phyloP scores from a whole-genome alignment of 2,888 invertebrate species.

The Hyalella azteca region DNA sequence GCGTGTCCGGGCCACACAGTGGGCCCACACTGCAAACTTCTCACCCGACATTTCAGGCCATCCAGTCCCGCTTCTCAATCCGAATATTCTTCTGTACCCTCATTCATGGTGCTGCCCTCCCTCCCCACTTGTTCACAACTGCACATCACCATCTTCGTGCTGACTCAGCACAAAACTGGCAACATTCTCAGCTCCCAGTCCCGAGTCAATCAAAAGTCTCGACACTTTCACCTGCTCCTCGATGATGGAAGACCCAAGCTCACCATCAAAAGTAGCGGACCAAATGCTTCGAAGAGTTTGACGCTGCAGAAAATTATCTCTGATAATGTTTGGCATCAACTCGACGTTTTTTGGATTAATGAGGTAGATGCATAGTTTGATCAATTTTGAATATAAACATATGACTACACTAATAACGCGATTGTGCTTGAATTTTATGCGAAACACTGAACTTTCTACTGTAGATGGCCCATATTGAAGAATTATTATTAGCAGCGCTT shows the following conservation, averaged over 20 bases:
- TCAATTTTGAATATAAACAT: no score
- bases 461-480: no score
- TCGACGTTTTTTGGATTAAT: constrained; percentile 75
- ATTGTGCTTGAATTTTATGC: no score
- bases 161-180: constrained; percentile 66
- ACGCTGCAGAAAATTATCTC: constrained; percentile 67
- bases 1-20: constrained; percentile 79
- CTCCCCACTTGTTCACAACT: constrained; percentile 86
- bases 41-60: constrained; percentile 42
- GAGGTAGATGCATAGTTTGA: constrained; percentile 63
- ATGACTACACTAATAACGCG: no score
- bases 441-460: no score
- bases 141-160: constrained; percentile 79
- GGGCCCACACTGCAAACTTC: constrained; percentile 78
- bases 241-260: constrained; percentile 81
- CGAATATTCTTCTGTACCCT: background rate
- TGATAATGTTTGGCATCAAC: constrained; percentile 84
- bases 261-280: constrained; percentile 85
- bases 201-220: no score
- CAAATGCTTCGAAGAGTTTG: constrained; percentile 73
- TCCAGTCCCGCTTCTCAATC: background rate
- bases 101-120: constrained; percentile 87
- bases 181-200: background rate
- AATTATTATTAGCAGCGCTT: no score
- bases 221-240: constrained; percentile 63